Base-by-base conservation (phyloP, 2,113 vertebrate genomes). In the Pangasianodon hypophthalmus region DNA sequence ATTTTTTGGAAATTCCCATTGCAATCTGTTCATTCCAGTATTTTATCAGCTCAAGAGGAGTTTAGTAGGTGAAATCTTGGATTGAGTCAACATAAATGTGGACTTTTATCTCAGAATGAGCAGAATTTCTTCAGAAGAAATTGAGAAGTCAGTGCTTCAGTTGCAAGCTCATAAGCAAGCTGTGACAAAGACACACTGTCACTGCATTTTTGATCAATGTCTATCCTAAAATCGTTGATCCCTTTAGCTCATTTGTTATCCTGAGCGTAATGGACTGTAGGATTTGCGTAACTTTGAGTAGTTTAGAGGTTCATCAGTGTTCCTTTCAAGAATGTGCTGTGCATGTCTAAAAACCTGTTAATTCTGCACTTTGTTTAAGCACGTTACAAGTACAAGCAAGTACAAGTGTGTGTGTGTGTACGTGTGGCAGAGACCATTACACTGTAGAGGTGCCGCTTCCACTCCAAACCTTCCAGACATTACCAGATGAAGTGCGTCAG, bases 381-480 rank as follows among this genome's bases (percentile, higher is more conserved):
- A 67, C 0, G 37, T 29, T 69, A 37, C 37, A 37, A 37, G 37
- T 37, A 37, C 37, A 37, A 37, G 37, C 37, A 37, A 18, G 26
- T 18, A 29, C 16, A 10, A 19, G 48, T 52, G 67, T 52, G 69
- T 86, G 46, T 18, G 10, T 82, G 48, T 37, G n/a, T 41, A 67
- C 48, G 37, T 81, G 3, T 26, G 41, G 1, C 91, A 99, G 98
- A 80, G 97, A 98, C 79, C 96, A 97, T 94, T 98, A 97, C 14
- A 92, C 97, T 92, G 97, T 99, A 41, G 97, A 99, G 93, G 97
- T 99, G 90, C 98, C 97, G 77, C 97, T 99, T 93, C 98, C 98
- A 14, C 93, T 94, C 37, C 94, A 96, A 92, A 94, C 97, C 95
- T 99, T 99, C 94, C 97, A 97, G 93, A 92, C 94, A 0, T 94